Conservation (phyloP, 2,888 invertebrate species). For the Microplitis manilae region DNA sequence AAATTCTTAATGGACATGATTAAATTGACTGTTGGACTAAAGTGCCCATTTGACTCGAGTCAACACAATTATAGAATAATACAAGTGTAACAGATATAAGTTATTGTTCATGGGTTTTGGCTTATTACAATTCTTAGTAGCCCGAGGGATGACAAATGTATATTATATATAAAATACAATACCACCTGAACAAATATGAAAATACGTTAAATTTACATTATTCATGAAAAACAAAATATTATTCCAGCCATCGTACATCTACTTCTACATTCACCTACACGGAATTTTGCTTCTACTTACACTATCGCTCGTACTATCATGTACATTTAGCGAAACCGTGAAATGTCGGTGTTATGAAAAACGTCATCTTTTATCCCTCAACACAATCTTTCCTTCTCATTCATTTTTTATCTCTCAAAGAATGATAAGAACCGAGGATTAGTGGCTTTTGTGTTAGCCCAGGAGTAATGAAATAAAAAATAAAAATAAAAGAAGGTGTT, state of each 20-base stretch:
- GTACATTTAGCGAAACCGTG: slow-evolving; percentile 15
- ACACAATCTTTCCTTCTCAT: slow-evolving; percentile 26
- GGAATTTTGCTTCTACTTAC: background rate
- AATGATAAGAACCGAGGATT: slow-evolving; percentile 13
- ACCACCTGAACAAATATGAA: slow-evolving; percentile 35
- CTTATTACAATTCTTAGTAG: slow-evolving; percentile 9
- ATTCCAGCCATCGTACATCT: slow-evolving; percentile 29
- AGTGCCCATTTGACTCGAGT: no score
- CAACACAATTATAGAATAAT: no score
- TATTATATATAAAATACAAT: slow-evolving; percentile 3
- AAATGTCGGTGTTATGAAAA: slow-evolving; percentile 38
- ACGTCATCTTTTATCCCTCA: slow-evolving; percentile 38
- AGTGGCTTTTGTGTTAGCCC: background rate
- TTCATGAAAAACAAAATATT: slow-evolving; percentile 43
- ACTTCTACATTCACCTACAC: slow-evolving; percentile 15
- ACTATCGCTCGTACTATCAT: no score
- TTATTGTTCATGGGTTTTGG: background rate
- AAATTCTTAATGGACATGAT: no score
- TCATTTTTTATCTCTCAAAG: slow-evolving; percentile 18
- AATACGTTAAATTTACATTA: slow-evolving; percentile 38
- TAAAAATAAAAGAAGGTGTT: slow-evolving; percentile 57
- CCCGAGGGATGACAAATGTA: slow-evolving; percentile 29
- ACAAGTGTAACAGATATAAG: background rate
- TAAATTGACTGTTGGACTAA: no score
- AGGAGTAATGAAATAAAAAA: slow-evolving; percentile 49